phyloP scores from a whole-genome alignment of 1,140 invertebrate species.

The Hycleus phaleratus region DNA sequence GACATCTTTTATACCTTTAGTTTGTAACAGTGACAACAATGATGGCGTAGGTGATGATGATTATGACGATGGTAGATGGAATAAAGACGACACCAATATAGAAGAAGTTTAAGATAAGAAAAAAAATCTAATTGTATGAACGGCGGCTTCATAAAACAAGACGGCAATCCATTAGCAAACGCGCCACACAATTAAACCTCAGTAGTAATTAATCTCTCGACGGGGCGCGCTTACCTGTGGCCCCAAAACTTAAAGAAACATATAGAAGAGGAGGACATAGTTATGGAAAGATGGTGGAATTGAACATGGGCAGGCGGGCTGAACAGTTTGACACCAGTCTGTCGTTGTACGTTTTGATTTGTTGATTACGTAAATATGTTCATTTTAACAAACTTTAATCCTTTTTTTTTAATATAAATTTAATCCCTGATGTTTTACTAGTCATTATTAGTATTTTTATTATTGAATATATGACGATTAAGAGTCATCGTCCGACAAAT shows the following conservation, averaged over 20 bases:
- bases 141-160: conserved; percentile 40
- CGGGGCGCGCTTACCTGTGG: conserved; percentile 8
- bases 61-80: too few species aligned
- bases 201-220: conserved; percentile 23
- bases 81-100: too few species aligned
- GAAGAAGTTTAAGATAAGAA: too few species aligned
- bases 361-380: conserved; percentile 8
- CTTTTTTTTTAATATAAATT: neutral
- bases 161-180: conserved; percentile 22
- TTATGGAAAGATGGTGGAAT: neutral
- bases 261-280: too few species aligned
- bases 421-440: too few species aligned
- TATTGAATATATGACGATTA: conserved; percentile 9
- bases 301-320: conserved; percentile 4
- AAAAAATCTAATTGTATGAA: too few species aligned
- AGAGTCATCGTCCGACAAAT: conserved; percentile 12
- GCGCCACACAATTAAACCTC: conserved; percentile 23
- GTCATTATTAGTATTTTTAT: too few species aligned
- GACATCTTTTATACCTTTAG: too few species aligned
- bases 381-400: conserved; percentile 2
- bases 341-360: conserved; percentile 11
- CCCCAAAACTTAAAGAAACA: neutral
- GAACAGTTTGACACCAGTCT: neutral
- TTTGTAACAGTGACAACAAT: too few species aligned
- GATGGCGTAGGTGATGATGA: too few species aligned